Evolutionary conservation across 2,113 vertebrate species (phyloP), one percentile per base, ranked within the genome.

Genomic region (Apteryx owenii): DNA sequence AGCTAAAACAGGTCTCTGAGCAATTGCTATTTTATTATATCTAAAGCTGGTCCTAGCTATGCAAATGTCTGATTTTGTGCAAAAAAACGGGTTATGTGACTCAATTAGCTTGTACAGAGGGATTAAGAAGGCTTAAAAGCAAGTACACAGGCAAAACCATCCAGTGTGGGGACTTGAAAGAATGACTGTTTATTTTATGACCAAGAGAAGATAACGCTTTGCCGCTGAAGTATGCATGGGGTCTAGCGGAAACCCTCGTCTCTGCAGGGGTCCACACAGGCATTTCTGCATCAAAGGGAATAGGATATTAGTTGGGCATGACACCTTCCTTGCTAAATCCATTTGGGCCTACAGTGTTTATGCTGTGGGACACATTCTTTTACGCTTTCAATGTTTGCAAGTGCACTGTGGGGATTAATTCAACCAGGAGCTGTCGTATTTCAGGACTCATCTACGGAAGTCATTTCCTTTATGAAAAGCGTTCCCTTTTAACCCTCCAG

Each of bases 351-450:
- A 58, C 87, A 36, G 89, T 17, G 84, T 77, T 96, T 72, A 61
- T 91, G 93, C 94, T 95, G 91, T 85, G 66, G 91, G 93, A 95
- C 85, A 83, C 75, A 77, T 96, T 85, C 91, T 73, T 91, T 82
- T 69, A 33, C 58, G 85, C 69, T 69, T 4, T 51, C 91, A n/a
- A 9, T 28, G 58, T 80, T 70, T 44, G 75, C 81, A 58, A 91
- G 73, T 6, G 78, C 81, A 89, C 87, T 70, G 66, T 5, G 6
- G 91, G 91, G 94, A 94, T 95, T 93, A 72, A 95, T 93, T 91
- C 89, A 80, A 48, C 78, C 5, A 88, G 91, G 93, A 94, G 91
- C 66, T 4, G 62, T 81, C 0, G 6, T 62, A 71, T 70, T 90
- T 89, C 85, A 78, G 62, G 62, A 40, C 62, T 70, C 8, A 1